Conservation (phyloP, 2,113 vertebrate genomes). For the Cathartes aura region DNA sequence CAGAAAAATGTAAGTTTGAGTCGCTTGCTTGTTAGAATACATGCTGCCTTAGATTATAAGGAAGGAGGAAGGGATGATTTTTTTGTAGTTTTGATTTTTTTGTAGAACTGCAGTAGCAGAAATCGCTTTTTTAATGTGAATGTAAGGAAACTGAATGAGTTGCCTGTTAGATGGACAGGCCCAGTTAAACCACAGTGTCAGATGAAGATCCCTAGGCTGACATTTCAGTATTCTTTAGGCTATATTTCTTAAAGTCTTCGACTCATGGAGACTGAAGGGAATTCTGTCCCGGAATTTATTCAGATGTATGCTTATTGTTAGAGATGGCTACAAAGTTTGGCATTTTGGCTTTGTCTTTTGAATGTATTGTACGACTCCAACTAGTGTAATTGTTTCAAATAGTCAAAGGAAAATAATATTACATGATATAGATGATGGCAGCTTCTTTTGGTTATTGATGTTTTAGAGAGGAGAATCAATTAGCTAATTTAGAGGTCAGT, state of each 20-base stretch:
- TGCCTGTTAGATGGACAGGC: background rate
- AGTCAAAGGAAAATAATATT: background rate
- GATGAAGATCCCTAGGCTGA: background rate
- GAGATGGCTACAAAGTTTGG: background rate
- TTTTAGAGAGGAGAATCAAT: background rate
- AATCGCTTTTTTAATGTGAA: background rate
- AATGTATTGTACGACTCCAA: background rate
- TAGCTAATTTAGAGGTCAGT: background rate
- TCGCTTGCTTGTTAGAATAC: background rate
- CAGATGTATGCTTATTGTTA: background rate
- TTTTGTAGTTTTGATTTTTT: too few relatives aligned
- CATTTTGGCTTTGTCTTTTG: background rate
- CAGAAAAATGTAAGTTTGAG: slow-evolving; percentile 88
- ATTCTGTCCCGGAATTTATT: background rate
- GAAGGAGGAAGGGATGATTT: background rate
- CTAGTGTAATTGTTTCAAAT: background rate
- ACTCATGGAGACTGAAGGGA: background rate
- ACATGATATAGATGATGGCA: background rate
- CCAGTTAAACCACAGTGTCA: background rate
- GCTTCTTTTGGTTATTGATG: background rate
- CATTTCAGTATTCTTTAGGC: background rate
- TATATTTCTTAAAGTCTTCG: background rate
- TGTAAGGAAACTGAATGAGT: background rate
- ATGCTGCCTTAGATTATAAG: background rate
- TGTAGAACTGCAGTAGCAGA: background rate